A percentile compares a stretch with the other conserved stretches of the same genome.
Conservation (phyloP, 2,797 vertebrate genomes). For the Gadopsis marmoratus region DNA sequence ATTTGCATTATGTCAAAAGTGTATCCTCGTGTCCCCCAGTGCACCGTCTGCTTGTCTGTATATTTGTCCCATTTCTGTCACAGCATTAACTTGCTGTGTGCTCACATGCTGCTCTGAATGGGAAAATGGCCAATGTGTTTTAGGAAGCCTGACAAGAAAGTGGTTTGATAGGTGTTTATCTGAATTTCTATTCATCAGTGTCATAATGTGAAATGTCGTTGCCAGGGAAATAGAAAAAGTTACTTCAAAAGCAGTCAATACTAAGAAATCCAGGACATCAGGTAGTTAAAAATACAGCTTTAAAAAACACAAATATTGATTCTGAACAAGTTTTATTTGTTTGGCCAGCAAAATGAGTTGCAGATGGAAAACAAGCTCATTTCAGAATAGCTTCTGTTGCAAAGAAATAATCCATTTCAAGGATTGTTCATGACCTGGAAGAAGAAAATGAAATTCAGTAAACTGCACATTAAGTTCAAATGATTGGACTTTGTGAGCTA, state of each 20-base stretch:
- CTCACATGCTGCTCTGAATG: conserved; percentile 1
- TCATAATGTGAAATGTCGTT: neutral
- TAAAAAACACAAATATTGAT: neutral
- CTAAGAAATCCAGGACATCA: neutral
- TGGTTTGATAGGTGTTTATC: neutral
- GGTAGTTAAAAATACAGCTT: neutral
- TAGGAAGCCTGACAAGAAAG: neutral
- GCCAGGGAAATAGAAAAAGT: neutral
- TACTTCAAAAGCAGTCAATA: neutral
- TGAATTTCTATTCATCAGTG: neutral
- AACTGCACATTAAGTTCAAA: neutral
- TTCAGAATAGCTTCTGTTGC: neutral
- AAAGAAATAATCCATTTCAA: neutral
- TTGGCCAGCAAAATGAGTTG: neutral
- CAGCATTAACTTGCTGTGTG: conserved; percentile 7
- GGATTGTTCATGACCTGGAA: conserved; percentile 33
- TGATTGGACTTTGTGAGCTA: neutral
- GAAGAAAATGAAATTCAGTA: conserved; percentile 2
- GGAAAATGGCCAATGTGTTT: conserved; percentile 11
- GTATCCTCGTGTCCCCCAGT: neutral
- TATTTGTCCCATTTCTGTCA: conserved; percentile 32
- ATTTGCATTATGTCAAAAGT: conserved; percentile 21
- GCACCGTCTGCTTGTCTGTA: conserved; percentile 6
- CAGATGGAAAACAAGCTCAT: neutral
- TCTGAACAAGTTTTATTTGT: conserved; percentile 27